Base-by-base conservation (phyloP, 2,888 invertebrate species). In the Heliconius aoede region DNA sequence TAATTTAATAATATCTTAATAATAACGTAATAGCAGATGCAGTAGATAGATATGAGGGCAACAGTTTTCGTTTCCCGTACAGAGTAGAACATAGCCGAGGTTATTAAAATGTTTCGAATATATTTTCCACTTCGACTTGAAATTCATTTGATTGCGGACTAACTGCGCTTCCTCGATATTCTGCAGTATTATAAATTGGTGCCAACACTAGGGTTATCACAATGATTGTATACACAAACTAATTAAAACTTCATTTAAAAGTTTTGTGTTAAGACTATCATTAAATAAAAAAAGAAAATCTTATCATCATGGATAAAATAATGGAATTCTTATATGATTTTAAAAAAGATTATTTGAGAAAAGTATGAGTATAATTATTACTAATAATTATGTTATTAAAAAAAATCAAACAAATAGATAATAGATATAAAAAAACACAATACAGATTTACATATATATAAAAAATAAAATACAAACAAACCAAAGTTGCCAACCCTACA, bases 141-240 rank as follows among this genome's bases (percentile, higher is more conserved):
- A 78, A 80, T 77, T 79, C 73, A 80, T 80, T 76, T 78, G 76
- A 80, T 78, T 74, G 81, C 79, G 67, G 74, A 72, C 79, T 76
- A 76, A 76, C 76, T 76, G 79, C 80, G 81, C 79, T 79, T 81
- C 81, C 81, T 81, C 80, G 76, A 74, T 77, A 77, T 79, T 78
- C 77, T 64, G 79, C 78, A 77, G 78, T 77, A n/a, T n/a, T 71
- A 74, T 76, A 76, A 74, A 78, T 73, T 74, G 55, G 74, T 72
- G 55, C 61, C 73, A 55, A 77, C 51, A 18, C 21, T 76, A 79
- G 79, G 77, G 79, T 74, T 80, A 64, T 18, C 40, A 78, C 36
- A 9, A 26, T 7, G n/a, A 21, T 18, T 21, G 8, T 51, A 30
- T 24, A 28, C 30, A 69, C 9, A 30, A 32, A 32, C n/a, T 1